Evolutionary conservation across 2,113 vertebrate species (phyloP).

Genomic region (Chascanopsetta lugubris): DNA sequence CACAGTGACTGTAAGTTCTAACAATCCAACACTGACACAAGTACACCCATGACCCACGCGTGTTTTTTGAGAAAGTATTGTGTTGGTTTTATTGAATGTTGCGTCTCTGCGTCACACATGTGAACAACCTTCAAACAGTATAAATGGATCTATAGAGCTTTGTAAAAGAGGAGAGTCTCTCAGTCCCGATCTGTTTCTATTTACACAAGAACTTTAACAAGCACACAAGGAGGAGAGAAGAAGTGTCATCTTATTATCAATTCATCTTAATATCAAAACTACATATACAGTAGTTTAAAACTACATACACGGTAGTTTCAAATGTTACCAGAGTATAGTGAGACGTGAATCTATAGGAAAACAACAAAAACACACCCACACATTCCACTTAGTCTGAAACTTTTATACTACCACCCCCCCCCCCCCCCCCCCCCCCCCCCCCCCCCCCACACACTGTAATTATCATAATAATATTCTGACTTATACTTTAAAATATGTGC

Average conservation of each 20-base stretch:
- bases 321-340: constrained; percentile 62
- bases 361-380: constrained; percentile 43
- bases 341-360: constrained; percentile 50
- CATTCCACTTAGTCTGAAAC: constrained; percentile 43
- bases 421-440: constrained; percentile 60
- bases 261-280: constrained; percentile 68
- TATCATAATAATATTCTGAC: constrained; percentile 64
- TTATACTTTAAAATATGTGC: constrained; percentile 80
- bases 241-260: constrained; percentile 54
- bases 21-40: no score
- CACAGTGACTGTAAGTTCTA: no score
- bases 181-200: constrained; percentile 58
- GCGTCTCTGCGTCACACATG: constrained; percentile 66
- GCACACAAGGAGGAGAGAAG: constrained; percentile 32
- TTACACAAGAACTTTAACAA: constrained; percentile 69
- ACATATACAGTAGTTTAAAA: no score
- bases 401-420: constrained; percentile 59
- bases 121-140: constrained; percentile 72
- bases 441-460: constrained; percentile 60
- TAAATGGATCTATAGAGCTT: constrained; percentile 77
- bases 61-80: constrained; percentile 72
- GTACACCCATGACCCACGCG: no score
- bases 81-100: constrained; percentile 77
- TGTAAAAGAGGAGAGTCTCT: constrained; percentile 70
- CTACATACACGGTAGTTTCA: no score